Evolutionary conservation across 2,888 invertebrate species (phyloP).

Genomic region (Cheilosia impressa): DNA sequence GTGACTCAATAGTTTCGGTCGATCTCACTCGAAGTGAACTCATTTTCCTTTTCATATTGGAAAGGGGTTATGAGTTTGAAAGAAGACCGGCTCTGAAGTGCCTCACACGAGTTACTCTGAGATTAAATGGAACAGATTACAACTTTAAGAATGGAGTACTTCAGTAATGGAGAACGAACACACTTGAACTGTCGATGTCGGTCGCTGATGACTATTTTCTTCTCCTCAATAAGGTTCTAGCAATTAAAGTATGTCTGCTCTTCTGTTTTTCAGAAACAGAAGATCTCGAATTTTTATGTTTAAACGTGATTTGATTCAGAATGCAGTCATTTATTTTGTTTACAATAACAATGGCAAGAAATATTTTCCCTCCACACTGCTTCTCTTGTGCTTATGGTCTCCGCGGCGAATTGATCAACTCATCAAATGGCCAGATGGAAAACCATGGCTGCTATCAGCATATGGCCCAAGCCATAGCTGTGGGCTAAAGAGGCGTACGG

Average conservation of each 20-base stretch:
- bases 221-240: constrained; percentile 4
- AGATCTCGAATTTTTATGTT: constrained; percentile 3
- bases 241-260: constrained; percentile 18
- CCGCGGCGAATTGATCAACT: constrained; percentile 1
- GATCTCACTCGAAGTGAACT: too few relatives aligned
- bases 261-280: neutral
- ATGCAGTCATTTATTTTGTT: constrained; percentile 26
- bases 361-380: neutral
- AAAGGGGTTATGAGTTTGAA: too few relatives aligned
- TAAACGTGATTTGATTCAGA: constrained; percentile 35
- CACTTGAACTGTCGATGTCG: too few relatives aligned
- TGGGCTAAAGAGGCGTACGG: constrained; percentile 22
- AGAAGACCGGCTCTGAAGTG: too few relatives aligned
- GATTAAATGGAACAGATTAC: too few relatives aligned
- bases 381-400: neutral
- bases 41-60: too few relatives aligned
- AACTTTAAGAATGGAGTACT: too few relatives aligned
- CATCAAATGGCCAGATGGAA: constrained; percentile 10
- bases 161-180: too few relatives aligned
- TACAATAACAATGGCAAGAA: neutral
- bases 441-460: constrained; percentile 10
- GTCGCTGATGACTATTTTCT: too few relatives aligned
- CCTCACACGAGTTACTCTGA: too few relatives aligned
- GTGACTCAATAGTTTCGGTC: too few relatives aligned
- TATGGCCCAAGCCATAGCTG: constrained; percentile 4